Conservation (phyloP, 2,797 vertebrate genomes). For the Salmo trutta region DNA sequence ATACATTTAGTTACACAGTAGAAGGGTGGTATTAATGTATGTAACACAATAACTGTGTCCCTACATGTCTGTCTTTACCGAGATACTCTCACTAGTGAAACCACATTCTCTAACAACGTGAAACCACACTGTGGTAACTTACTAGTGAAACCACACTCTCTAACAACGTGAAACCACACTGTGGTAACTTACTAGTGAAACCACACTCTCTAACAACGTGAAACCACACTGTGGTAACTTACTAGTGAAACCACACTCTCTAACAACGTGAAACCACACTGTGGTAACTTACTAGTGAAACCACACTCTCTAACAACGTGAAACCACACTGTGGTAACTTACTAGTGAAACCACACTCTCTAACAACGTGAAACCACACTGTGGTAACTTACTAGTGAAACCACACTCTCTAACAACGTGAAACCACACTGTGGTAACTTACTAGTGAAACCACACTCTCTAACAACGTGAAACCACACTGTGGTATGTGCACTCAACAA, state of each 20-base stretch:
- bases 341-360: slow-evolving; percentile 47
- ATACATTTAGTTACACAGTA: neutral
- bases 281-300: slow-evolving; percentile 45
- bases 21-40: slow-evolving; percentile 4
- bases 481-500: slow-evolving; percentile 64
- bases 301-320: slow-evolving; percentile 56
- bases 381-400: slow-evolving; percentile 27
- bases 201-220: too few species aligned
- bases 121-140: slow-evolving; percentile 21
- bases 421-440: too few species aligned
- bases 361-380: too few species aligned
- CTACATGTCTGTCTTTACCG: slow-evolving; percentile 37
- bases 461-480: too few species aligned
- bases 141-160: slow-evolving; percentile 47
- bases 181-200: slow-evolving; percentile 27
- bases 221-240: too few species aligned
- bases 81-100: slow-evolving; percentile 38
- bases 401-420: too few species aligned
- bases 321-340: slow-evolving; percentile 21
- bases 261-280: too few species aligned
- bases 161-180: too few species aligned
- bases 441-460: too few species aligned
- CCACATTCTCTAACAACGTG: slow-evolving; percentile 56
- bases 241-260: too few species aligned
- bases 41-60: slow-evolving; percentile 43